phyloP scores from a whole-genome alignment of 2,113 vertebrate species.

The Alectura lathami region DNA sequence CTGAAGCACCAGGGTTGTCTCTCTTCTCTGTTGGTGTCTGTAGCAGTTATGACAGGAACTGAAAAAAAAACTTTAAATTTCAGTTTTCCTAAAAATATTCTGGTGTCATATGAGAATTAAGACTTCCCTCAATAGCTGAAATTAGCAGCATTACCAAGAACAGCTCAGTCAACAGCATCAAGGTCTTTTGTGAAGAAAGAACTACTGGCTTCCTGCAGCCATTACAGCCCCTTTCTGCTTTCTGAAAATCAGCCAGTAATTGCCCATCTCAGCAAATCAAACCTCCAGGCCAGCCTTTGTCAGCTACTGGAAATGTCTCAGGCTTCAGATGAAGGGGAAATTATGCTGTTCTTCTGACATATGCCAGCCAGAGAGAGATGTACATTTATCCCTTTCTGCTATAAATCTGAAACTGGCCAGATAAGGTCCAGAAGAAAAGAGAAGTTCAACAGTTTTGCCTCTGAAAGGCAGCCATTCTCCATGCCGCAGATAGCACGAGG shows the following conservation, averaged over 20 bases:
- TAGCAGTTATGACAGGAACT: neutral
- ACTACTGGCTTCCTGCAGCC: neutral
- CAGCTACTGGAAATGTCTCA: neutral
- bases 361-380: neutral
- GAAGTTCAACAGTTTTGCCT: neutral
- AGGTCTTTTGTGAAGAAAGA: neutral
- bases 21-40: neutral
- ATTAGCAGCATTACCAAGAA: neutral
- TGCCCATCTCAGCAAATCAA: neutral
- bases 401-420: neutral
- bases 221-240: neutral
- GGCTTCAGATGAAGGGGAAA: neutral
- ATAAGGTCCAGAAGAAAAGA: neutral
- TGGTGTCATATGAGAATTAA: neutral
- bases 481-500: accelerated
- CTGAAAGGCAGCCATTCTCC: neutral
- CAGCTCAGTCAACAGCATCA: neutral
- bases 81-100: neutral
- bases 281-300: neutral
- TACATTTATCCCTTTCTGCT: neutral
- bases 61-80: neutral
- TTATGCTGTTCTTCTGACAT: neutral
- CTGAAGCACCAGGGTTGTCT: neutral
- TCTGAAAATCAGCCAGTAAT: neutral
- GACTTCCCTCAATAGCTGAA: neutral